Conservation (phyloP, 2,113 vertebrate species). For the Aegotheles bennettii region DNA sequence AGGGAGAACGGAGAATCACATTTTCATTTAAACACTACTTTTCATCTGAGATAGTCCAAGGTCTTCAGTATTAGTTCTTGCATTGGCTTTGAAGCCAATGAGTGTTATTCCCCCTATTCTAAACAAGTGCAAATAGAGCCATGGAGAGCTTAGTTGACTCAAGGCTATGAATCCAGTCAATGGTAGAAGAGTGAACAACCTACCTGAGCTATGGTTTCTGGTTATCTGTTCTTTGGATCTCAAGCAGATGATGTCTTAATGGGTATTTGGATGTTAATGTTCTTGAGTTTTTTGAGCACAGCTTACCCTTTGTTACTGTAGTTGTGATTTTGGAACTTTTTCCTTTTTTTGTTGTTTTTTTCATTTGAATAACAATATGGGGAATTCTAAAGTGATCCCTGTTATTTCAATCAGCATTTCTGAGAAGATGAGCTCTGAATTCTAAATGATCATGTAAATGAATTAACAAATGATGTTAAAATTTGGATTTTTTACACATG, state of each 20-base stretch:
- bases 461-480: neutral
- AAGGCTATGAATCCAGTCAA: neutral
- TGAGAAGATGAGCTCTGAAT: neutral
- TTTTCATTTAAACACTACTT: neutral
- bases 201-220: neutral
- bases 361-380: neutral
- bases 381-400: neutral
- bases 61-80: neutral
- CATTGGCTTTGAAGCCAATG: neutral
- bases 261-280: neutral
- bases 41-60: neutral
- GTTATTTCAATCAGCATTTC: neutral
- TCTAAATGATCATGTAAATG: neutral
- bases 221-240: neutral
- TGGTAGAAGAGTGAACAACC: neutral
- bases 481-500: neutral
- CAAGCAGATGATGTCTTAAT: neutral
- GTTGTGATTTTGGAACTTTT: neutral
- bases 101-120: neutral
- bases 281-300: neutral
- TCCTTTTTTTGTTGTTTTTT: neutral
- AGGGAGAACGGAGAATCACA: neutral
- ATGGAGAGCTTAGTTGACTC: neutral
- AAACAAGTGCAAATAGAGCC: neutral
- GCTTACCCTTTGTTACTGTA: neutral